Evolutionary conservation across 2,888 invertebrate species (phyloP), one percentile per base, ranked within the genome.

Genomic region (Protophormia terraenovae): DNA sequence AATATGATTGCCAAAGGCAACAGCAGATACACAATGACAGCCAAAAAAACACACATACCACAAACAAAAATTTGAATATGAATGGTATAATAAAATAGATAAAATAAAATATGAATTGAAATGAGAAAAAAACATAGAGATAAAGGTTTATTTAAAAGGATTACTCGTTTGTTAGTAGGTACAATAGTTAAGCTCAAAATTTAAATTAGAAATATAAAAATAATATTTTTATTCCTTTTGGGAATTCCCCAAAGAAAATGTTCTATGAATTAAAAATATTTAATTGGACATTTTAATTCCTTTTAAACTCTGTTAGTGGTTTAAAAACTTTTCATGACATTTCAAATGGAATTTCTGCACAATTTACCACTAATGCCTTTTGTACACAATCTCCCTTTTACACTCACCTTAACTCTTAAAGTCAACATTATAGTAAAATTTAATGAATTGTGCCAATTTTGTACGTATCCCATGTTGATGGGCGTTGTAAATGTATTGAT

Each of bases 371-470:
- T 64, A 60, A 27, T 45, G 16, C 6, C 4, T 8, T n/a, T n/a
- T n/a, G n/a, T n/a, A n/a, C n/a, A n/a, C n/a, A n/a, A n/a, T n/a
- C n/a, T n/a, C 0, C 29, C 7, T 6, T 32, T 5, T 14, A 12
- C 22, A 69, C 88, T 86, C 87, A 92, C 92, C 91, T 92, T 92
- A 29, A 91, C 89, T 87, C 92, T 87, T 81, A 92, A 86, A 27
- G 92, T 92, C 55, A 91, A 89, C 92, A 92, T 92, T 82, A 92
- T 88, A 8, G 92, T 92, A 83, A 92, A 92, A 87, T 92, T 92
- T 45, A 91, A 87, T 80, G 89, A 84, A 88, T 92, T 92, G 71
- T 90, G 88, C 92, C 92, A 92, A 84, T 87, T 90, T 32, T 90
- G 89, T 73, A 91, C 82, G 67, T 90, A 92, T 60, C 92, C 91